Base-by-base conservation (phyloP, 1,140 invertebrate genomes). In the Cecropterus lyciades region DNA sequence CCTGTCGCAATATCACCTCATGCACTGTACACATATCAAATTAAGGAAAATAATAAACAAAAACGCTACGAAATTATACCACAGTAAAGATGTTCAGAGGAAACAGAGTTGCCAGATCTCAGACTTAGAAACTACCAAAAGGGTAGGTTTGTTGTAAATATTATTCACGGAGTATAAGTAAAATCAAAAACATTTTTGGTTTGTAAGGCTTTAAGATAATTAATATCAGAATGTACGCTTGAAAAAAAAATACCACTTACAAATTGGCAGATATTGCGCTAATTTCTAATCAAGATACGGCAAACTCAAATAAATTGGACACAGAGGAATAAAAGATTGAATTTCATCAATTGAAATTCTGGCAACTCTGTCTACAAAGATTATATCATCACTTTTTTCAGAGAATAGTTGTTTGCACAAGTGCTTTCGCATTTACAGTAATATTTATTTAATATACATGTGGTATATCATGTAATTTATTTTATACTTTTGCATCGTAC, bases 1-100 rank as follows among this genome's bases (percentile, higher is more conserved):
- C 97, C 87, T 99, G 98, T 95, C 98, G 98, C 88, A 99, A 95
- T 90, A 98, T 97, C 92, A 99, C 98, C 95, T 99, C 98, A 95
- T 98, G 98, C 97, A 99, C 97, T 98, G 88, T 71, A 82, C 85
- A 86, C 71, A 80, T 72, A 79, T 13, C 42, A 65, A 68, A 92
- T 93, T 93, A 92, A 93, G 92, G 92, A 93, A 92, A 93, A 93
- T 89, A 87, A 90, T 51, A 87, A 76, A 69, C 33, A 53, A 24
- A 69, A 64, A 52, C n/a, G 13, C 65, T 67, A 67, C 65, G 27
- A 56, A 46, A 65, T 17, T 30, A 33, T 33, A 53, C 20, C 16
- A 65, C 14, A 42, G 37, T n/a, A 16, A 27, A 24, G 43, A 65
- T 20, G 15, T 55, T n/a, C 11, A 2, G 11, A n/a, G n/a, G 37